Conservation (phyloP, 2,113 vertebrate species). For the Potamarius usumacintae region DNA sequence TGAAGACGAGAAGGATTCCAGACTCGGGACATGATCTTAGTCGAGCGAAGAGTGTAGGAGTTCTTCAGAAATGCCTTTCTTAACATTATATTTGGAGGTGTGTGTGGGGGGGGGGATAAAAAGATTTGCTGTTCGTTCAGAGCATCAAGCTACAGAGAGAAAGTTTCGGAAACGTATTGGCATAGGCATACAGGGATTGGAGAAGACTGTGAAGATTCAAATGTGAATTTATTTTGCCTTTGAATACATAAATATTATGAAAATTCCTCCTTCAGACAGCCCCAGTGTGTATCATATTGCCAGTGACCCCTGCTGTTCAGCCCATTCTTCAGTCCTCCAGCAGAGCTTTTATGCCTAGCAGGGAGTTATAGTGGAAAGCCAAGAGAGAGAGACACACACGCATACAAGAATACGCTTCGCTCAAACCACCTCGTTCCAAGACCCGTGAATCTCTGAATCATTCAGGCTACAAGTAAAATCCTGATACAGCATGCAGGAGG, state of each 20-base stretch:
- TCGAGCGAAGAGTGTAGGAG: neutral
- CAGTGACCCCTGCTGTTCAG: conserved; percentile 15
- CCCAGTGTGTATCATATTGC: conserved; percentile 6
- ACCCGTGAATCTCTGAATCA: neutral
- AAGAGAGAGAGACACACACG: neutral
- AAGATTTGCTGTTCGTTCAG: neutral
- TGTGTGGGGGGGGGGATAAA: too few relatives aligned
- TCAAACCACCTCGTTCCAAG: neutral
- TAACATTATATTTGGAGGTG: too few relatives aligned
- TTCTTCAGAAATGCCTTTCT: neutral
- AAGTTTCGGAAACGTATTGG: neutral
- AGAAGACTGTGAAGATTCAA: too few relatives aligned
- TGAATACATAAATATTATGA: conserved; percentile 18
- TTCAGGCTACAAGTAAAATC: neutral
- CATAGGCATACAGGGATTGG: too few relatives aligned
- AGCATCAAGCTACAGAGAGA: neutral
- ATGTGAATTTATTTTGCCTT: conserved; percentile 2
- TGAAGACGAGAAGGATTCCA: neutral
- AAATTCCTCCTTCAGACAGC: neutral
- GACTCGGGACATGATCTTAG: neutral
- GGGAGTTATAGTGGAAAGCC: conserved; percentile 5
- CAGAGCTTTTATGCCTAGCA: conserved; percentile 15
- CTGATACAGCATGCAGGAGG: neutral
- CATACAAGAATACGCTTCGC: neutral
- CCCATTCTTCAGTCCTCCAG: conserved; percentile 23